Conservation (phyloP, 2,113 vertebrate genomes). For the Tamias sibiricus region DNA sequence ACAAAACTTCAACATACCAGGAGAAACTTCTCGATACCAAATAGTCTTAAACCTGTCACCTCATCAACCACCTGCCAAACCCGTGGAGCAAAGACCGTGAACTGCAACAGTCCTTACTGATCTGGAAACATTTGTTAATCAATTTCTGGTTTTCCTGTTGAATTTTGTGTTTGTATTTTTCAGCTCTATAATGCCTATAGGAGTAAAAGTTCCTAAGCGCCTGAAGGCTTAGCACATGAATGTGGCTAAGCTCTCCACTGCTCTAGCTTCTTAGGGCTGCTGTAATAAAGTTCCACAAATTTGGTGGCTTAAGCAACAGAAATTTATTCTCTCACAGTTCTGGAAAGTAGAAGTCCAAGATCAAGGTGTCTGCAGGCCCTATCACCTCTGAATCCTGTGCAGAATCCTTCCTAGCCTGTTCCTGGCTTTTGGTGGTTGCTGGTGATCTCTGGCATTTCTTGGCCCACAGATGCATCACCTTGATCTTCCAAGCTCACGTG, state of each 20-base stretch:
- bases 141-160: background rate
- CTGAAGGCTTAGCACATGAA: too few species aligned
- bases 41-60: fast-evolving
- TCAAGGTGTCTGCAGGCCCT: background rate
- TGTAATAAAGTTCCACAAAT: background rate
- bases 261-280: background rate
- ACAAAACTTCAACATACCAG: background rate
- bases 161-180: background rate
- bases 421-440: background rate
- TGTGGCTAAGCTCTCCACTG: background rate
- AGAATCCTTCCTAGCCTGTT: background rate
- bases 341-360: background rate
- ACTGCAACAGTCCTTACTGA: background rate
- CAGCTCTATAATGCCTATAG: background rate
- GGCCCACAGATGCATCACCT: background rate
- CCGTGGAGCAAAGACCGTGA: background rate
- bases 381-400: background rate
- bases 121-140: background rate
- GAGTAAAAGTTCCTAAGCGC: background rate
- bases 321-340: background rate
- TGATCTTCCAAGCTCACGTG: background rate
- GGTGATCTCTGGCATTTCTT: background rate
- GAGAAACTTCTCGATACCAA: background rate
- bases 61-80: background rate
- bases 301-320: background rate